phyloP scores from a whole-genome alignment of 2,888 invertebrate species.

The Eumacrocentrus americanus region DNA sequence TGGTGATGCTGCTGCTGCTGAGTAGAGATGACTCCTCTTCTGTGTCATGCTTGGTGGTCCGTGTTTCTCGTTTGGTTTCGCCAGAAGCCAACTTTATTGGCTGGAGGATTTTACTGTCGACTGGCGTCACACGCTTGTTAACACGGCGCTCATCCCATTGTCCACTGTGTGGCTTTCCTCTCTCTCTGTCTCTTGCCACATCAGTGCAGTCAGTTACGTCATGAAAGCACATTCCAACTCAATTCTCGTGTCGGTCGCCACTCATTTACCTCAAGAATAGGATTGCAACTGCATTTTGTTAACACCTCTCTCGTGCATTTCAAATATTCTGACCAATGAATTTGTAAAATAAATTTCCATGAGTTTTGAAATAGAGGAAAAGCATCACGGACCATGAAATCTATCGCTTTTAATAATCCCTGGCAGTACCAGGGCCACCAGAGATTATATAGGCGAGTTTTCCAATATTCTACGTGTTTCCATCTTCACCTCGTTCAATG shows the following conservation, averaged over 20 bases:
- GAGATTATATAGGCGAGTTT: slow-evolving; percentile 25
- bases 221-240: background rate
- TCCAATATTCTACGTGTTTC: slow-evolving; percentile 31
- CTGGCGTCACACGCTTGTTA: slow-evolving; percentile 31
- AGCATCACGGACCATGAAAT: slow-evolving; percentile 23
- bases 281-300: background rate
- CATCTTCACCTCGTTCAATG: slow-evolving; percentile 21
- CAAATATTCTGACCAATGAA: no score
- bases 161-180: background rate
- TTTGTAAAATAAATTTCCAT: slow-evolving; percentile 11
- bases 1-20: background rate
- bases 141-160: slow-evolving; percentile 23
- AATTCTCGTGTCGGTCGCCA: background rate
- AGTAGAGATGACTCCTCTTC: background rate
- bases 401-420: slow-evolving; percentile 29
- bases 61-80: slow-evolving; percentile 19
- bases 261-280: background rate
- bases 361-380: background rate
- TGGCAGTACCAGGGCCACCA: slow-evolving; percentile 11
- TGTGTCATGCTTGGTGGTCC: background rate
- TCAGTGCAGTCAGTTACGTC: background rate
- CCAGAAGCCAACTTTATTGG: slow-evolving; percentile 28
- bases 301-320: no score
- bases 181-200: background rate
- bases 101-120: slow-evolving; percentile 29